Conservation (phyloP, 2,888 invertebrate species). For the Escarpia spicata region DNA sequence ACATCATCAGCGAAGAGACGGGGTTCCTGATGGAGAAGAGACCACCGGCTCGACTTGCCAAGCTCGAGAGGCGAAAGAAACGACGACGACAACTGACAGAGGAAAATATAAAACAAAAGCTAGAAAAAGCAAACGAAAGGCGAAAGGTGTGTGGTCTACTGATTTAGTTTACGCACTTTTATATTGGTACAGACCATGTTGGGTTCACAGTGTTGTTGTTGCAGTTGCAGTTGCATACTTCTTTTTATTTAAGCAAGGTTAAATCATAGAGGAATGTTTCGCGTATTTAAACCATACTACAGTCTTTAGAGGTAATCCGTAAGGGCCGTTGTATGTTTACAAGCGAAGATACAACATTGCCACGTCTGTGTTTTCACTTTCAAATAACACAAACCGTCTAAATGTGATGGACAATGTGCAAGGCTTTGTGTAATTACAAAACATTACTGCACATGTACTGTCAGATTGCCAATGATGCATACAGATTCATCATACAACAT, state of each 20-base stretch:
- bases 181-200: neutral
- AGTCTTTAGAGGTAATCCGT: no score
- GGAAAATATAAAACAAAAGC: slow-evolving; percentile 58
- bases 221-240: neutral
- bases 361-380: neutral
- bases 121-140: slow-evolving; percentile 55
- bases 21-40: slow-evolving; percentile 24
- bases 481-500: neutral
- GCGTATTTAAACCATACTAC: no score
- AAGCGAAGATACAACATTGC: neutral
- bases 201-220: neutral
- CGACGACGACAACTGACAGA: slow-evolving; percentile 55
- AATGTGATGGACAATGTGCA: neutral
- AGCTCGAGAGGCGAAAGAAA: slow-evolving; percentile 54
- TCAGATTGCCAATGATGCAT: neutral
- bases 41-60: slow-evolving; percentile 57
- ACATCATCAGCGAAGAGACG: slow-evolving; percentile 46
- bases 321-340: neutral
- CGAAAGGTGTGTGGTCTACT: slow-evolving; percentile 52
- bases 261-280: no score
- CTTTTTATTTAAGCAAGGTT: no score
- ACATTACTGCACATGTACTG: neutral
- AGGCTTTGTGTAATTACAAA: neutral
- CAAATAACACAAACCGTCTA: neutral
- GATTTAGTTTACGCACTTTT: neutral